Evolutionary conservation across 2,797 vertebrate genomes (phyloP).

Genomic region (Enoplosus armatus): DNA sequence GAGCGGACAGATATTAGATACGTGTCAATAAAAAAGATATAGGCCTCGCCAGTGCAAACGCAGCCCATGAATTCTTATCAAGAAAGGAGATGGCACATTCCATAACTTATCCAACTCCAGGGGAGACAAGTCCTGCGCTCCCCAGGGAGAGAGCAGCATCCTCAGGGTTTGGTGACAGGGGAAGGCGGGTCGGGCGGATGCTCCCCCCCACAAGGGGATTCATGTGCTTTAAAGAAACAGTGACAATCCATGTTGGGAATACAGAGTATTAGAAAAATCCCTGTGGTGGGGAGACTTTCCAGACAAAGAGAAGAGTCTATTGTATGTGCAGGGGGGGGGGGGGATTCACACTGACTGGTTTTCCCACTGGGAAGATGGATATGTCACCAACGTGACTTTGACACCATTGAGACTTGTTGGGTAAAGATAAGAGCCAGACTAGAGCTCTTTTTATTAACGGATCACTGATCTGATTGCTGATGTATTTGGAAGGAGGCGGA

Average conservation of each 20-base stretch:
- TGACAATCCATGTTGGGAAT: slow-evolving; percentile 70
- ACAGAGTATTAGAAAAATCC: slow-evolving; percentile 64
- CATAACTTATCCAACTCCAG: slow-evolving; percentile 63
- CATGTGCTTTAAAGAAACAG: slow-evolving; percentile 61
- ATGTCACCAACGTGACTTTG: slow-evolving; percentile 50
- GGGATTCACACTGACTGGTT: slow-evolving; percentile 55
- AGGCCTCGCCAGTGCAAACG: slow-evolving; percentile 26
- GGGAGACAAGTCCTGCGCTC: slow-evolving; percentile 25
- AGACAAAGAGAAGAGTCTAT: slow-evolving; percentile 57
- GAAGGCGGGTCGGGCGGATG: slow-evolving; percentile 33
- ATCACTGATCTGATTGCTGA: slow-evolving; percentile 4
- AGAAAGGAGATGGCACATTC: slow-evolving; percentile 36
- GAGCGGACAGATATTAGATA: slow-evolving; percentile 67
- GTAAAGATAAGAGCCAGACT: slow-evolving; percentile 48
- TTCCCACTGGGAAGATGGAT: slow-evolving; percentile 61
- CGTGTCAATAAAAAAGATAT: slow-evolving; percentile 68
- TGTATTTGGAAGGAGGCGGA: not conserved
- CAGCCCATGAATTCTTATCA: slow-evolving; percentile 50
- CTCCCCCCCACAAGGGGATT: slow-evolving; percentile 56
- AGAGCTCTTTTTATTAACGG: not conserved
- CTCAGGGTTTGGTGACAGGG: slow-evolving; percentile 40
- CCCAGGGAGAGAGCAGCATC: slow-evolving; percentile 37
- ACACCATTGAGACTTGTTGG: slow-evolving; percentile 46
- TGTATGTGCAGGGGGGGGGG: slow-evolving; percentile 35
- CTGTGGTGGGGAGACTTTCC: slow-evolving; percentile 42